These are phyloP conservation scores for Elysia chlorotica DNA, from an alignment of 1,140 invertebrate species.

Conservation along the genomic window DNA sequence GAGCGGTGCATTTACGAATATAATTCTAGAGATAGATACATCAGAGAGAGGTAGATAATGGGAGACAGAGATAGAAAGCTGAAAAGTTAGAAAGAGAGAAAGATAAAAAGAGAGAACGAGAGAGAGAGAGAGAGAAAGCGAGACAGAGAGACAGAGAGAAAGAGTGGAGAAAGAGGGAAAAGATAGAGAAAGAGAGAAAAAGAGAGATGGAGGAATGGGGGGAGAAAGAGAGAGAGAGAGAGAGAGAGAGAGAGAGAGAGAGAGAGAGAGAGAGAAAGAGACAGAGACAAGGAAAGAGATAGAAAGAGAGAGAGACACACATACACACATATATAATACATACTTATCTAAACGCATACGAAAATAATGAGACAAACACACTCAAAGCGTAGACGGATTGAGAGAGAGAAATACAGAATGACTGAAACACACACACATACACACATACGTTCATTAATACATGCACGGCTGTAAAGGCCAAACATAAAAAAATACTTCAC, in stretches of 20 bases:
- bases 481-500: neutral
- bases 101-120: neutral
- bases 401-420: neutral
- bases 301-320: neutral
- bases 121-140: neutral
- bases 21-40: no score
- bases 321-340: neutral
- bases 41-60: no score
- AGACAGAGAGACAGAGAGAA: neutral
- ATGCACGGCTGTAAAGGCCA: neutral
- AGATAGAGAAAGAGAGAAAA: neutral
- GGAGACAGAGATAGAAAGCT: no score
- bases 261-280: neutral
- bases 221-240: neutral
- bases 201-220: neutral
- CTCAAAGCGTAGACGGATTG: neutral
- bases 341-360: no score
- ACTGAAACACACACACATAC: neutral
- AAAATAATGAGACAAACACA: no score
- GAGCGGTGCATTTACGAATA: no score
- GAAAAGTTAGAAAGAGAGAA: no score
- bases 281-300: neutral
- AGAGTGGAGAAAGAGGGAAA: neutral
- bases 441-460: neutral
- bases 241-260: neutral